Percentiles rank a stretch among this genome's conserved stretches.
Evolutionary conservation across 2,113 vertebrate genomes (phyloP).

Genomic region (Ageneiosus marmoratus): DNA sequence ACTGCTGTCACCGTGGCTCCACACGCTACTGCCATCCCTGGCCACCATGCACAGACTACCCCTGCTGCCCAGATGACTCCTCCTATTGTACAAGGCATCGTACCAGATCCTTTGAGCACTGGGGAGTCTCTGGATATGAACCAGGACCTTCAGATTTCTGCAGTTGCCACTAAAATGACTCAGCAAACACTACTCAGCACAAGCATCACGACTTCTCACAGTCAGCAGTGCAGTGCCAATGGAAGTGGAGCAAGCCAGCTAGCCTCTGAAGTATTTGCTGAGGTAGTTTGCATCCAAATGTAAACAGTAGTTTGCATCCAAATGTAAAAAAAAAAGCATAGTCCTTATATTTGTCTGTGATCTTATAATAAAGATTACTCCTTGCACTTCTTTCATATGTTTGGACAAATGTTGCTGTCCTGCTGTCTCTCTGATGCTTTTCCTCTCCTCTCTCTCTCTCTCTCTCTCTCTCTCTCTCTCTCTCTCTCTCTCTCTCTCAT

Average conservation of each 20-base stretch:
- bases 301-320: not conserved
- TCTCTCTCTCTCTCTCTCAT: conserved; percentile 7
- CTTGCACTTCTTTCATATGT: not conserved
- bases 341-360: not conserved
- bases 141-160: conserved; percentile 62
- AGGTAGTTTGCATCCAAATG: conserved; percentile 31
- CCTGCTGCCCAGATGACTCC: conserved; percentile 26
- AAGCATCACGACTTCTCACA: conserved; percentile 33
- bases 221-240: conserved; percentile 15
- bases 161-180: conserved; percentile 6
- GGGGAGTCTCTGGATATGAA: conserved; percentile 53
- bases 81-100: not conserved
- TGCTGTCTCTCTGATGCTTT: not conserved
- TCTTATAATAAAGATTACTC: not conserved
- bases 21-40: conserved; percentile 33
- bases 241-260: not conserved
- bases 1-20: conserved; percentile 1
- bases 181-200: conserved; percentile 62
- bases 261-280: conserved; percentile 19
- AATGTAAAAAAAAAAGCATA: not conserved
- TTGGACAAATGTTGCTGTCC: not conserved
- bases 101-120: not conserved
- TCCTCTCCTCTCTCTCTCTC: not conserved
- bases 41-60: conserved; percentile 18
- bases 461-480: not conserved